Evolutionary conservation across 1,140 invertebrate species (phyloP), one percentile per base, ranked within the genome.

Genomic region (Maconellicoccus hirsutus): DNA sequence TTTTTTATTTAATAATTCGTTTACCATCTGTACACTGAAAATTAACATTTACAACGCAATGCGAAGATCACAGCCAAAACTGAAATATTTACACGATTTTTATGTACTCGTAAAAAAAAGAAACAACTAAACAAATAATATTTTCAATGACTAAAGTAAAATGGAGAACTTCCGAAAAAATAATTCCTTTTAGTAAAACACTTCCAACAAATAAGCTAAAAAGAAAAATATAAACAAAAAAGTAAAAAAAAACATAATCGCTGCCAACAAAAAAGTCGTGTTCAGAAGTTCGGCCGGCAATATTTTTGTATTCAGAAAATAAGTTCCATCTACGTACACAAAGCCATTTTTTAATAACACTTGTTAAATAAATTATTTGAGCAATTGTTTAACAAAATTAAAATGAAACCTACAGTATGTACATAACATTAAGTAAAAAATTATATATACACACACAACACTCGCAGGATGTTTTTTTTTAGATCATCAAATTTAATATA

Each of bases 341-440:
- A 52, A 52, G 42, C 42, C 3, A 52, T 16, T 19, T 16, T 52
- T 52, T 8, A 52, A 52, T 26, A 66, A 66, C 52, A 59, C 25
- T 66, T 66, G 61, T 66, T 66, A 66, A 66, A 66, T 66, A 25
- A 66, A 66, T 66, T 23, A 23, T 66, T 66, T 66, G 61, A 66
- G 61, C 61, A 66, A 66, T 66, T 66, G 61, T 66, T 66, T 66
- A 66, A 66, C 61, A 25, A 66, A n/a, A 25, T 66, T 26, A 66
- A 66, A 3, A 66, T 66, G 10, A 14, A 66, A 66, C 21, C 42
- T 52, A 66, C 25, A 26, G 19, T 66, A 66, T 66, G 25, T 66
- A 66, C 61, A 66, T 26, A 66, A 23, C 61, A 66, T 66, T 66
- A 66, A 66, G 61, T 66, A 66, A 66, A 66, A 66, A 26, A 66